phyloP scores from a whole-genome alignment of 2,797 vertebrate species.

The Gobionotothen gibberifrons region DNA sequence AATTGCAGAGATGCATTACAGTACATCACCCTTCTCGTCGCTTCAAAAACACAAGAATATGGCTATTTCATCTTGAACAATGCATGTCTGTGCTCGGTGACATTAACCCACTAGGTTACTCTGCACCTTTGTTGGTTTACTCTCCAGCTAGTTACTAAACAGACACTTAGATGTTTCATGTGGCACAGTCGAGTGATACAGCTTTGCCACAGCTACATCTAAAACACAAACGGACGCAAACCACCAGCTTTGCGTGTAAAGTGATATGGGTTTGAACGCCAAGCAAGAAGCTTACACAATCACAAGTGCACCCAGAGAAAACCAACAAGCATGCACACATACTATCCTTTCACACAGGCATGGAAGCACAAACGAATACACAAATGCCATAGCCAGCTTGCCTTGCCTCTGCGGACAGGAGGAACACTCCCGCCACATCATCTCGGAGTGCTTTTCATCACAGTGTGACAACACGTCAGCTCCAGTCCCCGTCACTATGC shows the following conservation, averaged over 20 bases:
- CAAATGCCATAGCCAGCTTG: conserved; percentile 75
- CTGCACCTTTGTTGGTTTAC: background rate
- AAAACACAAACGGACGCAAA: conserved; percentile 21
- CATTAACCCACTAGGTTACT: background rate
- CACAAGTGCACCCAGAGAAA: conserved; percentile 40
- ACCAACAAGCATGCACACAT: conserved; percentile 41
- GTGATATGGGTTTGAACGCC: conserved; percentile 37
- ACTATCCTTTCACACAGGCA: conserved; percentile 42
- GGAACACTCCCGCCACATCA: conserved; percentile 86
- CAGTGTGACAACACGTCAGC: conserved; percentile 85
- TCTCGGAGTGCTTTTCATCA: conserved; percentile 87
- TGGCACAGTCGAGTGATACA: background rate
- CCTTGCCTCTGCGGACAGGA: conserved; percentile 82
- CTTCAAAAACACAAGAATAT: background rate
- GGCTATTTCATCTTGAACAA: background rate
- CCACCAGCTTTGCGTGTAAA: conserved; percentile 33
- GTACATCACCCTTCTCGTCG: conserved; percentile 1
- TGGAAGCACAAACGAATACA: conserved; percentile 67
- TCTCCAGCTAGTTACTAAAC: background rate
- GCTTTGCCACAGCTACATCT: background rate
- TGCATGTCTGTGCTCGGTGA: conserved; percentile 1
- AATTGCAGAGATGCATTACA: conserved; percentile 12
- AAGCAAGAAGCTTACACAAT: conserved; percentile 40
- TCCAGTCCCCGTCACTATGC: conserved; percentile 81
- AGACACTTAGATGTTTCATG: background rate